Percentiles rank a stretch among this genome's conserved stretches.
Conservation (phyloP, 1,140 invertebrate species). For the Macrosteles quadrilineatus region DNA sequence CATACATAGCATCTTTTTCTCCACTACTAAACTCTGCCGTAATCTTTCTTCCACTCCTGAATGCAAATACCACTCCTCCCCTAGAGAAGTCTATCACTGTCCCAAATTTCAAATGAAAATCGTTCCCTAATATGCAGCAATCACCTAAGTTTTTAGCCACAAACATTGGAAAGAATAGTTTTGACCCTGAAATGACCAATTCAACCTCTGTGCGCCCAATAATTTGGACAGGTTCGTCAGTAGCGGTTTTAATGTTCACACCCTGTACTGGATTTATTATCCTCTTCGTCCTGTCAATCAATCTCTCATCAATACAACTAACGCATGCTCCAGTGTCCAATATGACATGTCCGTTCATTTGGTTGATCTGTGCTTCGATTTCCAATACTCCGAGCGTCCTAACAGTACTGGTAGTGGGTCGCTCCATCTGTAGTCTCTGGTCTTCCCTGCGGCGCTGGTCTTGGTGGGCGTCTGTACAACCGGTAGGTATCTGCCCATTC, state of each 20-base stretch:
- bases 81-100: neutral
- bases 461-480: neutral
- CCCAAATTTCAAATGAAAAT: neutral
- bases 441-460: too few species aligned
- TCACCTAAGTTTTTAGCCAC: neutral
- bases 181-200: neutral
- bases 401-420: neutral
- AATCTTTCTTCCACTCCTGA: slow-evolving; percentile 3
- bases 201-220: neutral
- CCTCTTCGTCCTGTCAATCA: neutral
- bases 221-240: slow-evolving; percentile 7
- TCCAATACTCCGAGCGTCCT: neutral
- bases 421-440: neutral
- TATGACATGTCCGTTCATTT: neutral
- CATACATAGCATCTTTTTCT: neutral
- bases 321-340: slow-evolving; percentile 6
- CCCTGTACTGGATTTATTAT: neutral
- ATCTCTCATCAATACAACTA: slow-evolving; percentile 3
- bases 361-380: neutral
- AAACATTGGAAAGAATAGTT: neutral
- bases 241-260: neutral
- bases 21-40: neutral
- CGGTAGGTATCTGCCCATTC: neutral
- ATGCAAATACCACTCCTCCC: neutral
- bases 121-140: slow-evolving; percentile 4